Conservation (phyloP, 2,888 invertebrate genomes). For the Nemapogon koenigi region DNA sequence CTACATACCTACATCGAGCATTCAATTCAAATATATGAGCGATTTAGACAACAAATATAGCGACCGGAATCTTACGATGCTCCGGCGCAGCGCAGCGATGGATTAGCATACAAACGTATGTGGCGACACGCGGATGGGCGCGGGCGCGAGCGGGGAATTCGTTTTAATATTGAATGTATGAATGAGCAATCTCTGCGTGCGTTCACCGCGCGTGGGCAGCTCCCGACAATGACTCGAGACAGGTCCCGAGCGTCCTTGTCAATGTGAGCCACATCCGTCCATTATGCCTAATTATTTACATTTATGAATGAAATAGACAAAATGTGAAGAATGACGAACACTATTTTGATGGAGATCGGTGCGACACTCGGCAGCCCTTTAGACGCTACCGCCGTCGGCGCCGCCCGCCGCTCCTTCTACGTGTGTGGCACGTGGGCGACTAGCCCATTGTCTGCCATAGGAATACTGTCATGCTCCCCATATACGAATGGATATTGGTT, state of each 20-base stretch:
- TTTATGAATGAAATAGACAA: conserved; percentile 52
- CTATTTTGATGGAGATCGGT: conserved; percentile 1
- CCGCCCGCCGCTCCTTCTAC: conserved; percentile 20
- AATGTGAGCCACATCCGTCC: conserved; percentile 63
- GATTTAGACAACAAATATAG: conserved; percentile 60
- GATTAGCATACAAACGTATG: conserved; percentile 63
- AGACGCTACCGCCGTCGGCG: conserved; percentile 5
- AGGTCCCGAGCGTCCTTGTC: conserved; percentile 64
- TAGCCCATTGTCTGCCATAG: conserved; percentile 10
- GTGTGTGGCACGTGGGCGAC: conserved; percentile 43
- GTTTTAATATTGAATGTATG: conserved; percentile 65
- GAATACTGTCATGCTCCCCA: too few relatives aligned
- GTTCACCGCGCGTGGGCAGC: conserved; percentile 52
- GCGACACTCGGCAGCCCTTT: background rate
- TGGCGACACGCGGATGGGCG: conserved; percentile 45
- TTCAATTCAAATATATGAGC: conserved; percentile 62
- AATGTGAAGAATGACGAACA: conserved; percentile 3
- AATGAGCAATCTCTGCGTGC: conserved; percentile 55
- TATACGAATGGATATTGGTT: too few relatives aligned
- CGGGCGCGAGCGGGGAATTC: conserved; percentile 49
- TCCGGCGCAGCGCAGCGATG: conserved; percentile 41
- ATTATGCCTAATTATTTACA: conserved; percentile 61
- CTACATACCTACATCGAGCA: conserved; percentile 51
- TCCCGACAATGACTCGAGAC: conserved; percentile 54
- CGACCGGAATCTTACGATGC: conserved; percentile 53